Evolutionary conservation across 2,113 vertebrate genomes (phyloP), one percentile per base, ranked within the genome.

Genomic region (Electrona antarctica): DNA sequence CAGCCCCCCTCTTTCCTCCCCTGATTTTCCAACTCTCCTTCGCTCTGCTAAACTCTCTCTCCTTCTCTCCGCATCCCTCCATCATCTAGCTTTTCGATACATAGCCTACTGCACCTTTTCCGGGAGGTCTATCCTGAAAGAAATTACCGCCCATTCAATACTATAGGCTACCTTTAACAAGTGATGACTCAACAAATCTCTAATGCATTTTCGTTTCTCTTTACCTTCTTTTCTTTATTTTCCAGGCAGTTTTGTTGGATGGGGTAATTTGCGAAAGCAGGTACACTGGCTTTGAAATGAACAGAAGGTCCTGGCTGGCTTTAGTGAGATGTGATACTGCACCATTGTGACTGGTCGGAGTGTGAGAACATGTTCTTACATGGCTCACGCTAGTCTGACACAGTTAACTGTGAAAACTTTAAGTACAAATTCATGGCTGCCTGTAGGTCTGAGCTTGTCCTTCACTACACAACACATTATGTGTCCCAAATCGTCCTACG

Each of bases 111-210:
- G 33, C 5, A 41, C 33, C 33, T 41, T 41, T 41, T 41, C 33
- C 33, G 33, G 33, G 33, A 60, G 47, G 13, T 21, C 67, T 60
- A 13, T 62, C 48, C n/a, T 56, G 54, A 67, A 72, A 66, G 46
- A 71, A 13, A 33, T 58, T 60, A 41, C 45, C 21, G 60, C 50
- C 56, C 68, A 74, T 87, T 78, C 68, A 73, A 60, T 66, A 63
- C 58, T 3, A 41, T 3, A 41, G 33, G 33, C 33, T 70, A 59
- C 76, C 73, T 87, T 86, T 77, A 84, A 76, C 70, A 69, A 86
- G 79, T 77, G 66, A 77, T 76, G 66, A 69, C 73, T 83, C 58
- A 28, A 58, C 52, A 1, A 7, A 58, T 76, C 63, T 79, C 59
- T 41, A 70, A 74, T 82, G 56, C 67, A 64, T 73, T 88, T 71